These are phyloP conservation scores for Loripinus fragilis DNA, from an alignment of 2,888 invertebrate species.

Conservation along the genomic window DNA sequence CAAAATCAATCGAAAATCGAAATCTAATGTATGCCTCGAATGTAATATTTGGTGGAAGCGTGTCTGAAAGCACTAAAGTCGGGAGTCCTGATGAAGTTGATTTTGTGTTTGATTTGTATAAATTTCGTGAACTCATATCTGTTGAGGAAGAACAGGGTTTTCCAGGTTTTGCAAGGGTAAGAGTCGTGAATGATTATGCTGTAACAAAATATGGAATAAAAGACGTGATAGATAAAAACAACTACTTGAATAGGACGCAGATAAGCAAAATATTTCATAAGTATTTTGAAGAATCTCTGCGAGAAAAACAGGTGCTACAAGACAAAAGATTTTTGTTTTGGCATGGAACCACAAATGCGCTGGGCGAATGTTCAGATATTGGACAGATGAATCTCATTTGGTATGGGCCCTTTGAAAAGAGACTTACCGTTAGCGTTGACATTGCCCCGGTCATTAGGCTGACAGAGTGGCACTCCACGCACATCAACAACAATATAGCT, in stretches of 20 bases:
- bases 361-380: too few relatives aligned
- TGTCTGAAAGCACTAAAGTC: slow-evolving; percentile 31
- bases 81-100: slow-evolving; percentile 32
- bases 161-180: slow-evolving; percentile 23
- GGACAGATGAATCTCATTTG: too few relatives aligned
- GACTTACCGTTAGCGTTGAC: slow-evolving; percentile 27
- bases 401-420: slow-evolving; percentile 30
- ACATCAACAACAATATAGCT: not conserved
- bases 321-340: too few relatives aligned
- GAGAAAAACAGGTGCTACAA: too few relatives aligned
- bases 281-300: too few relatives aligned
- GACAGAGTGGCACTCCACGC: slow-evolving; percentile 18
- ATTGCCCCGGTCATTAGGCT: slow-evolving; percentile 31
- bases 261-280: too few relatives aligned
- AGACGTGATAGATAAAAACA: slow-evolving; percentile 24
- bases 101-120: slow-evolving; percentile 35
- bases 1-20: not conserved
- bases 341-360: too few relatives aligned
- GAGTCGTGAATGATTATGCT: not conserved
- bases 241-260: slow-evolving; percentile 23
- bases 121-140: slow-evolving; percentile 19
- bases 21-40: slow-evolving; percentile 27
- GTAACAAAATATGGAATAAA: slow-evolving; percentile 2
- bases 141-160: not conserved
- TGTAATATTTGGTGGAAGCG: slow-evolving; percentile 34